These are phyloP conservation scores for Branchipolynoe longqiensis DNA, from an alignment of 2,888 invertebrate genomes.

Conservation along the genomic window DNA sequence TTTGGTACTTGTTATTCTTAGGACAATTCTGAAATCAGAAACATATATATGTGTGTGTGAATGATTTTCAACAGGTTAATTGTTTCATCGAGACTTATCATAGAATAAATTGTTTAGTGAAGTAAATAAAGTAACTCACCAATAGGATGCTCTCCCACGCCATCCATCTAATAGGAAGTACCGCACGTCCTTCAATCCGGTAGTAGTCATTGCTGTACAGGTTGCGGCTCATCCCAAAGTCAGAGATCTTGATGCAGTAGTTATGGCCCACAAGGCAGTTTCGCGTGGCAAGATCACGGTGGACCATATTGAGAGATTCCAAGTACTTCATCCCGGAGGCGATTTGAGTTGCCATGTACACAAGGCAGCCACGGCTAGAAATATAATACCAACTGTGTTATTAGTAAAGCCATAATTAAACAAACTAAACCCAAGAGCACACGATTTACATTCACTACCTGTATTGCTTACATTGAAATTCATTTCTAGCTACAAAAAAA, in stretches of 20 bases:
- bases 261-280: slow-evolving; percentile 93
- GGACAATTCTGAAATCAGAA: no score
- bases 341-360: slow-evolving; percentile 92
- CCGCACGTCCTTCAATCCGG: slow-evolving; percentile 90
- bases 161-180: slow-evolving; percentile 94
- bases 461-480: no score
- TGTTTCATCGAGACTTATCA: background rate
- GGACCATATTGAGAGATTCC: slow-evolving; percentile 93
- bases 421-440: no score
- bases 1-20: no score
- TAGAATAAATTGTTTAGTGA: background rate
- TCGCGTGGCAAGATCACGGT: slow-evolving; percentile 92
- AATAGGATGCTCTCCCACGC: slow-evolving; percentile 91
- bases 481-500: no score
- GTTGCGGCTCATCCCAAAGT: slow-evolving; percentile 82
- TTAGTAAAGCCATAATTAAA: no score
- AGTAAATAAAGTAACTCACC: slow-evolving; percentile 70
- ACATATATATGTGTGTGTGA: no score
- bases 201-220: slow-evolving; percentile 88
- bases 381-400: no score
- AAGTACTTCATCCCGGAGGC: slow-evolving; percentile 95
- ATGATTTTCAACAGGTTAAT: no score
- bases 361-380: slow-evolving; percentile 90
- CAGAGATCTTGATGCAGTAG: slow-evolving; percentile 85
- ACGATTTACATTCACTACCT: no score